phyloP scores from a whole-genome alignment of 53 echinoderm and acorn worm species.

The Henricia sp. region DNA sequence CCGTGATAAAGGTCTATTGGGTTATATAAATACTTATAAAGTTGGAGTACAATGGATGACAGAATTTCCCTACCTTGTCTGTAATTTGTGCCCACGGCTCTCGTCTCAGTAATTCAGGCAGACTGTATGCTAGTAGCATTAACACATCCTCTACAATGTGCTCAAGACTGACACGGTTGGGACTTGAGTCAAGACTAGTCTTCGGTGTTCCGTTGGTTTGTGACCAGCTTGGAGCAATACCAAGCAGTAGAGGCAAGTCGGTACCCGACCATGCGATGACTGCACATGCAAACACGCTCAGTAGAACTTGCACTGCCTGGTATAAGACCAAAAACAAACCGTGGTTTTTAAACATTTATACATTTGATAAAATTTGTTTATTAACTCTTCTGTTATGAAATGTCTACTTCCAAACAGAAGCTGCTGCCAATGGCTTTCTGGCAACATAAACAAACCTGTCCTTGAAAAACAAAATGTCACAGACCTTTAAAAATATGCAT shows the following conservation, averaged over 20 bases:
- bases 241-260: slow-evolving; percentile 45
- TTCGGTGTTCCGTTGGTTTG: neutral
- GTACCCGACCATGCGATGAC: slow-evolving; percentile 63
- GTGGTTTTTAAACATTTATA: too few species aligned
- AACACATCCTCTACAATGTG: slow-evolving; percentile 11
- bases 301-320: slow-evolving; percentile 69
- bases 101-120: slow-evolving; percentile 48
- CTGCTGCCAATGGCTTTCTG: too few species aligned
- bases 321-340: neutral
- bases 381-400: too few species aligned
- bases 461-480: too few species aligned
- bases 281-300: slow-evolving; percentile 67
- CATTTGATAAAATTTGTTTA: too few species aligned
- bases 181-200: neutral
- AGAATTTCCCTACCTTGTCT: slow-evolving; percentile 80
- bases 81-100: slow-evolving; percentile 79
- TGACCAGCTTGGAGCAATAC: slow-evolving; percentile 43
- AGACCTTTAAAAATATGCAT: too few species aligned
- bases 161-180: neutral
- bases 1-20: too few species aligned
- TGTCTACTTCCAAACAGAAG: too few species aligned
- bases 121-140: slow-evolving; percentile 46
- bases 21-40: too few species aligned
- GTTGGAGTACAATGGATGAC: too few species aligned
- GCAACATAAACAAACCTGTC: too few species aligned